Conservation (phyloP, 2,888 invertebrate genomes). For the Hyposoter dolosus region DNA sequence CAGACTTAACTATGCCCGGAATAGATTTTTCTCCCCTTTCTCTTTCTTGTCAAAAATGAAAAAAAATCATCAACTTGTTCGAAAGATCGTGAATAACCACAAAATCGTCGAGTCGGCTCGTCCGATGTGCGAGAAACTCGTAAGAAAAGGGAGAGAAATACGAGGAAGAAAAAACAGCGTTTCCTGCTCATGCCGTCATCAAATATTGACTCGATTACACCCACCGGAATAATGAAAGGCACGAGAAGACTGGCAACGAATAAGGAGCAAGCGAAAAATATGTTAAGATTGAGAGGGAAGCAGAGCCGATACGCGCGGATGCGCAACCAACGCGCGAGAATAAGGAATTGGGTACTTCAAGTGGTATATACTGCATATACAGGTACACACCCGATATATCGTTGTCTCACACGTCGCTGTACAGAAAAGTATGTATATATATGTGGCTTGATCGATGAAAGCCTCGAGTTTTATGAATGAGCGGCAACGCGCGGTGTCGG, state of each 20-base stretch:
- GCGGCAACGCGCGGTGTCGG: conserved; percentile 78
- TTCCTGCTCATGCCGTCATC: conserved; percentile 28
- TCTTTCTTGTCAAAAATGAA: neutral
- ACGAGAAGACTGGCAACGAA: conserved; percentile 4
- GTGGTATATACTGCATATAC: conserved; percentile 40
- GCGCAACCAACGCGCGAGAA: conserved; percentile 62
- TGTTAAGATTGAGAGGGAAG: conserved; percentile 23
- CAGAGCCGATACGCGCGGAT: conserved; percentile 46
- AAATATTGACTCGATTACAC: conserved; percentile 60
- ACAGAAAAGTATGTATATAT: conserved; percentile 40
- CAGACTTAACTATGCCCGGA: conserved; percentile 14
- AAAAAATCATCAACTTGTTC: neutral
- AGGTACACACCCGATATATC: conserved; percentile 46
- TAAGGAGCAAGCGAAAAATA: conserved; percentile 5
- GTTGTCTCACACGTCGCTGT: conserved; percentile 47
- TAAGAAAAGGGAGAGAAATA: neutral
- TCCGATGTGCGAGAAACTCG: neutral
- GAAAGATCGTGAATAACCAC: neutral
- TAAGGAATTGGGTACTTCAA: conserved; percentile 67
- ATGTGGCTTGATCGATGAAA: conserved; percentile 80
- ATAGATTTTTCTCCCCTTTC: neutral
- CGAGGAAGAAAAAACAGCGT: neutral
- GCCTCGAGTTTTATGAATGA: conserved; percentile 81
- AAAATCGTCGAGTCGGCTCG: neutral
- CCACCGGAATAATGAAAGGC: conserved; percentile 51